Evolutionary conservation across 2,888 invertebrate species (phyloP).

Genomic region (Linyphia triangularis): DNA sequence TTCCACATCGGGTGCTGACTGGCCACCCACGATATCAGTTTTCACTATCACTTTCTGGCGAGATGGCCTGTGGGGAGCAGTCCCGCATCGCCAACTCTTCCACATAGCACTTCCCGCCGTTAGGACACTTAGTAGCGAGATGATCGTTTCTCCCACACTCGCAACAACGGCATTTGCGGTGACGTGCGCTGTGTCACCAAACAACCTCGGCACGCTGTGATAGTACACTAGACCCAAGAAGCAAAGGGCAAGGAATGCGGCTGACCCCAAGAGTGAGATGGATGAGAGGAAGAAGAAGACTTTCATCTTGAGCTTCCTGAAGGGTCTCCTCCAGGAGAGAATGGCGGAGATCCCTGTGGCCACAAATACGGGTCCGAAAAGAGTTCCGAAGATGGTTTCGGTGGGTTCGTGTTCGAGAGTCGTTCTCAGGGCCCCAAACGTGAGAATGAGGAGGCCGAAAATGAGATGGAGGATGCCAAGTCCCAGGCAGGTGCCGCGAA

Average conservation of each 20-base stretch:
- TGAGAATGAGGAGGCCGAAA: conserved; percentile 64
- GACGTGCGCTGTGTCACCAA: conserved; percentile 42
- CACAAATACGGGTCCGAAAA: conserved; percentile 71
- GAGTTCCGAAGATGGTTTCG: conserved; percentile 53
- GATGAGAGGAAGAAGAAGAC: conserved; percentile 41
- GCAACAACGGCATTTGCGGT: conserved; percentile 62
- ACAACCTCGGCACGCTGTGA: conserved; percentile 42
- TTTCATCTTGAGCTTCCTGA: conserved; percentile 59
- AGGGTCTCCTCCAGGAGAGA: conserved; percentile 56
- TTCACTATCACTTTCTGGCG: conserved; percentile 70
- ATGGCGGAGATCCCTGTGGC: conserved; percentile 66
- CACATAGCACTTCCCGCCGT: conserved; percentile 51
- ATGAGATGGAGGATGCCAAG: conserved; percentile 69
- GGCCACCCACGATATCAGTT: conserved; percentile 48
- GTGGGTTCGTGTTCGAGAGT: conserved; percentile 51
- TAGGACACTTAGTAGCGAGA: conserved; percentile 24
- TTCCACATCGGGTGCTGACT: neutral
- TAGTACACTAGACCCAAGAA: conserved; percentile 41
- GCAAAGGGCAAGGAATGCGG: conserved; percentile 37
- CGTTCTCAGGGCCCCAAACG: conserved; percentile 60
- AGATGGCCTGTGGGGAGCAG: neutral
- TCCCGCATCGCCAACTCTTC: conserved; percentile 17
- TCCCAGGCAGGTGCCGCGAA: conserved; percentile 70
- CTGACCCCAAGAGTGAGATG: conserved; percentile 27
- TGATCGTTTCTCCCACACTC: conserved; percentile 44